Base-by-base conservation (phyloP, 2,888 invertebrate species). In the Cryptus armator region DNA sequence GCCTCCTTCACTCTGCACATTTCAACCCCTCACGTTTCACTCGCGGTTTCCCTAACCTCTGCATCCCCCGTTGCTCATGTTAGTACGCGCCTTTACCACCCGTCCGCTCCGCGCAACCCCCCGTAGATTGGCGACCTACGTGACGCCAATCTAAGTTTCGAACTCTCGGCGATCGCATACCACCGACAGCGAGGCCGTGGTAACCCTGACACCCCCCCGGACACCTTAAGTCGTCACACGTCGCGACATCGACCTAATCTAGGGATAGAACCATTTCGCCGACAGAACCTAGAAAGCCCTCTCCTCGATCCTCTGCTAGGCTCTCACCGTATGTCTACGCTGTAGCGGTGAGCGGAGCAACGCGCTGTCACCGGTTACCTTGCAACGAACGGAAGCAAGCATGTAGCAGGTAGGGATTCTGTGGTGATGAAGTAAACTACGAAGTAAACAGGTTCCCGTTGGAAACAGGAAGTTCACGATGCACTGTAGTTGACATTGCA, bases 111-210 rank as follows among this genome's bases (percentile, higher is more conserved):
- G 43, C 7, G 3, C 37, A 37, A 37, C 37, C 81, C 64, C 75
- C 72, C 74, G 68, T 64, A 80, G 84, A 90, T 89, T 88, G 87
- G 84, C 88, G 77, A 85, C 79, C 88, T 89, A 90, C 92, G 90
- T 90, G 90, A 91, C 89, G 88, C 88, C 91, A 91, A 92, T 92
- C 91, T 91, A 92, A 92, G 90, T 92, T 92, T 90, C 89, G 70
- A 91, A 91, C 87, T 88, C 87, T 32, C 56, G 53, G 72, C 67
- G 75, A 85, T 85, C 86, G 85, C 71, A 74, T 59, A 74, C 75
- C 46, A 79, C 64, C 81, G 53, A 78, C 64, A 43, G 24, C 66
- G 75, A 16, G 48, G 32, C 32, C 37, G 32, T 32, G 24, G 14
- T 32, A 44, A 37, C 59, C 62, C 62, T 16, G 46, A 46, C 62